Evolutionary conservation across 2,113 vertebrate genomes (phyloP), one percentile per base, ranked within the genome.

Genomic region (Lophochroa leadbeateri): DNA sequence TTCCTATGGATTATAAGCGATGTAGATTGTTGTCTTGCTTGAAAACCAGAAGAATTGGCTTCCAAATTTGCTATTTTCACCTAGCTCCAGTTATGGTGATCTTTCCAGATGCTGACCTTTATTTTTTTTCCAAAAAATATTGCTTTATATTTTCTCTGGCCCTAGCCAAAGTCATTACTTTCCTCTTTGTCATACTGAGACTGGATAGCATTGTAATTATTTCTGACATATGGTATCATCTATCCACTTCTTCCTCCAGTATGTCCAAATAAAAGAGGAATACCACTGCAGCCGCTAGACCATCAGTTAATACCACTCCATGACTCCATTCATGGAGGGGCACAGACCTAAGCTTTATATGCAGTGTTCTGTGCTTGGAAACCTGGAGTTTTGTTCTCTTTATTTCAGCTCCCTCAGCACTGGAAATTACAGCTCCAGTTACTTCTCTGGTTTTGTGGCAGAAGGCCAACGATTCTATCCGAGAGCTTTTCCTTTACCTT

Each of bases 201-300:
- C 88, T 95, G 20, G 3, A 82, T 89, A 93, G 94, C 83, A 91
- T 89, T 96, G 86, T 94, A 96, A 96, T 96, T 94, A 87, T 90
- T 96, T 95, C 77, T 96, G 94, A 96, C 96, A 94, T 94, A 95
- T 91, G 96, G 88, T 90, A 65, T 86, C 82, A 96, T 94, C 94
- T 87, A 67, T 91, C 79, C 91, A 85, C 90, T 90, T 91, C 67
- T 90, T 86, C 92, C 92, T 91, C 90, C 92, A 79, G 74, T 84
- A 82, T 89, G 88, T 79, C 61, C 86, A 89, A 79, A 89, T 44
- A 61, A 47, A 93, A 82, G 69, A 92, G 65, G 69, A 81, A 79
- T 82, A 46, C 61, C 44, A 77, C 49, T 74, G 90, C 75, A 92
- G 87, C 65, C 71, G 27, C 80, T 6, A 88, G 69, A 78, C 88